A percentile compares a stretch with the other conserved stretches of the same genome.
Evolutionary conservation across 2,888 invertebrate species (phyloP).

Genomic region (Pachliopta kotzebuea): DNA sequence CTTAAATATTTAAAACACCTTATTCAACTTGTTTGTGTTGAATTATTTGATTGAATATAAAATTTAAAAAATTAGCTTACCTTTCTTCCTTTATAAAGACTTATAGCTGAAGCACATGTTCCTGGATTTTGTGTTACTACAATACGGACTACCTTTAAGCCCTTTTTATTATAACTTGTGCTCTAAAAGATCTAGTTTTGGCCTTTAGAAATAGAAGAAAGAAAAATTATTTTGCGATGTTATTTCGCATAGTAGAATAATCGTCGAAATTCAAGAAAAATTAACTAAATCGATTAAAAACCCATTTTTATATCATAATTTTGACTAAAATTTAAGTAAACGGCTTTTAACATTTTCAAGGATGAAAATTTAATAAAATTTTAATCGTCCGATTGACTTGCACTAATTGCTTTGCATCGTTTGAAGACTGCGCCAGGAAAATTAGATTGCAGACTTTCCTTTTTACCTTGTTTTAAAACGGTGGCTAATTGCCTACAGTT

Average conservation of each 20-base stretch:
- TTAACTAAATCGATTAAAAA: neutral
- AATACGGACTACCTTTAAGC: neutral
- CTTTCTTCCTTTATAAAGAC: neutral
- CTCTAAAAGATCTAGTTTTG: neutral
- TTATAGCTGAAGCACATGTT: neutral
- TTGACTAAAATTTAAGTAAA: neutral
- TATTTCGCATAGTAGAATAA: neutral
- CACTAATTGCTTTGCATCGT: slow-evolving; percentile 14
- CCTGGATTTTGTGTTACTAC: neutral
- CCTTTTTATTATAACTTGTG: neutral
- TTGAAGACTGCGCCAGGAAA: slow-evolving; percentile 12
- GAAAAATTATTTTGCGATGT: neutral
- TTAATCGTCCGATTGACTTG: slow-evolving; percentile 16
- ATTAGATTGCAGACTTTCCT: slow-evolving; percentile 11
- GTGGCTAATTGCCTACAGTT: neutral
- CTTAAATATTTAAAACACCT: no score
- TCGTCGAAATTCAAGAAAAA: neutral
- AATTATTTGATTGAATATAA: neutral
- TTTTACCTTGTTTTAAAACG: neutral
- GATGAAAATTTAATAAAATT: neutral
- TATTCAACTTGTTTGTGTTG: no score
- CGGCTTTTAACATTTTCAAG: neutral
- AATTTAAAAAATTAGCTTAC: neutral
- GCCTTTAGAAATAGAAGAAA: neutral
- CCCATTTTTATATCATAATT: neutral